Base-by-base conservation (phyloP, 2,113 vertebrate genomes). In the Nycticorax nycticorax region DNA sequence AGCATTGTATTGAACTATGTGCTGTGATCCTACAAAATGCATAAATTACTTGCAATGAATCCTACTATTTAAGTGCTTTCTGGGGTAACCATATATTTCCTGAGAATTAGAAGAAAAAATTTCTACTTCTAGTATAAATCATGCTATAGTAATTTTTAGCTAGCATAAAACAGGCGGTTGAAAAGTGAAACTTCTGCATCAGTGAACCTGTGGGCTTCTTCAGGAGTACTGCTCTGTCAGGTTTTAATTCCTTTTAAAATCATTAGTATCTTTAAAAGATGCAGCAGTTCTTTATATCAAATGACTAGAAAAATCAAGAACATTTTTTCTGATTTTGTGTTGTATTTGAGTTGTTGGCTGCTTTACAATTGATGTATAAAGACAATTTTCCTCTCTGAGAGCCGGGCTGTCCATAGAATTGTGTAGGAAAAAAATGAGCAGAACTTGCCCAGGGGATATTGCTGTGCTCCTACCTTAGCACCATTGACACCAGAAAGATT, bases 201-300 rank as follows among this genome's bases (percentile, higher is more conserved):
- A 37, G 50, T 74, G 64, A 77, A 43, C 9, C 15, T 55, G 28
- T 80, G 50, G 52, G 9, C 14, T 91, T 86, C 32, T 83, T 74
- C 37, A 67, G 59, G 9, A 76, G 30, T 26, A 77, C 56, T 84
- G 6, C 41, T 74, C 18, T 80, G 7, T 74, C 41, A 50, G 10
- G 8, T 71, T 77, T 88, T 63, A 81, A 75, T 83, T 93, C 37
- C 11, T 64, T 6, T 41, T 81, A 88, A 93, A 90, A 56, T 75
- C 3, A 52, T 50, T 43, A 43, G 8, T 79, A 24, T 52, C 33
- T 52, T 69, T 55, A 37, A 63, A 93, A 74, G 37, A 57, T 74
- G 11, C 6, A 53, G 23, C 11, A 28, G 9, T 67, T 89, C 14
- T 87, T 87, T 55, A 50, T 57, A 12, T 23, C n/a, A 77, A 80